phyloP scores from a whole-genome alignment of 2,888 invertebrate genomes.

The Drosophila lutescens region DNA sequence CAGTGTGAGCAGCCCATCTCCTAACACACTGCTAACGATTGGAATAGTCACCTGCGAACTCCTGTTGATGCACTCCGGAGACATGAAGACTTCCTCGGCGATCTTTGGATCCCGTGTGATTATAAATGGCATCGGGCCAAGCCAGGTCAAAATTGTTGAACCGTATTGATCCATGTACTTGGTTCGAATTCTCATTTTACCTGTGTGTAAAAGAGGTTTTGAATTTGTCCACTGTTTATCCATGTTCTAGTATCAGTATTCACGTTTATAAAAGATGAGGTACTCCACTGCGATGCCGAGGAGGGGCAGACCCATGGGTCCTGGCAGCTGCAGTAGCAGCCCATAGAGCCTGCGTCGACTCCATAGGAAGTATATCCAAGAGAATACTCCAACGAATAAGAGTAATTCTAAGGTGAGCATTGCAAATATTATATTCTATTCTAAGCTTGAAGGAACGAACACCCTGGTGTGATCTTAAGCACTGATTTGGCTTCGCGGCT shows the following conservation, averaged over 20 bases:
- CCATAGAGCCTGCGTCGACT: conserved; percentile 68
- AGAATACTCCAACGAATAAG: conserved; percentile 33
- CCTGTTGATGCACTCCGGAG: conserved; percentile 68
- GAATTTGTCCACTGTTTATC: neutral
- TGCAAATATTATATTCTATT: neutral
- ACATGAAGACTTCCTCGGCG: conserved; percentile 64
- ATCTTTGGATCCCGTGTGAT: conserved; percentile 66
- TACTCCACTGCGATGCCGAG: conserved; percentile 63
- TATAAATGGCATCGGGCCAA: conserved; percentile 69
- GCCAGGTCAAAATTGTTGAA: conserved; percentile 60
- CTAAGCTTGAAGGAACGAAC: neutral
- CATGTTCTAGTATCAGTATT: too few species aligned
- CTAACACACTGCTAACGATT: conserved; percentile 49
- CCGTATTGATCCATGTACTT: conserved; percentile 51
- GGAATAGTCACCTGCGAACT: conserved; percentile 51
- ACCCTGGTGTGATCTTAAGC: neutral
- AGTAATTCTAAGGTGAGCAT: conserved; percentile 42
- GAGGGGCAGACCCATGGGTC: conserved; percentile 69
- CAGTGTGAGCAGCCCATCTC: conserved; percentile 63
- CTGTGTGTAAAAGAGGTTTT: neutral
- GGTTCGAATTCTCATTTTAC: neutral
- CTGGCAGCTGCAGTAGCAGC: conserved; percentile 64
- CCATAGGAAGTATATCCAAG: conserved; percentile 72
- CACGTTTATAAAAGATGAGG: conserved; percentile 58
- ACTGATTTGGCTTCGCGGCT: conserved; percentile 4